A percentile compares a stretch with the other conserved stretches of the same genome.
Conservation (phyloP, 2,113 vertebrate species). For the Megaceryle torquata region DNA sequence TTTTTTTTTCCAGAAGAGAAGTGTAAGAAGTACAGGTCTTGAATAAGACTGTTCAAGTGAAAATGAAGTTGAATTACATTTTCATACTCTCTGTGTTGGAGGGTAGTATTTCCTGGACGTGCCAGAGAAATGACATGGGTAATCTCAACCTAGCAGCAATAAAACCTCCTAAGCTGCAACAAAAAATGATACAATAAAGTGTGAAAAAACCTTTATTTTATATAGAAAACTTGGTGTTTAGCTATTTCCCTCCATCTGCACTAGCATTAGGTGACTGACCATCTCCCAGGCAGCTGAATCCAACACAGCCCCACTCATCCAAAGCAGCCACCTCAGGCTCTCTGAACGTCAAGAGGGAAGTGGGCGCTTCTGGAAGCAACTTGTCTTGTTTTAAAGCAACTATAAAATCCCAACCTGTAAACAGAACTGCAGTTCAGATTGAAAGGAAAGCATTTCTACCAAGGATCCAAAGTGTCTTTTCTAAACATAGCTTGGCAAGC, state of each 20-base stretch:
- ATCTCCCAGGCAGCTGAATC: not conserved
- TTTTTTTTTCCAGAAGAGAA: not conserved
- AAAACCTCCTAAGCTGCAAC: not conserved
- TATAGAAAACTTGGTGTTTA: not conserved
- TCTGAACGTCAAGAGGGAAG: not conserved
- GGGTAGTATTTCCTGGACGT: not conserved
- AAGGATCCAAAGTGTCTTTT: not conserved
- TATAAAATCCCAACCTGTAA: not conserved
- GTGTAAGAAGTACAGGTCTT: not conserved
- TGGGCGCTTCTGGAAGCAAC: not conserved
- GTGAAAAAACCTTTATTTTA: not conserved
- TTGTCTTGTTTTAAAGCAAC: not conserved
- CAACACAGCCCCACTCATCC: not conserved
- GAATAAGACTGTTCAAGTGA: not conserved
- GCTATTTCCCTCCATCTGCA: not conserved
- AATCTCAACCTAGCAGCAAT: not conserved
- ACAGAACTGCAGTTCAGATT: not conserved
- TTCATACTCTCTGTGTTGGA: not conserved
- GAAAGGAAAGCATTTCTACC: not conserved
- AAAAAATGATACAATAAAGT: not conserved
- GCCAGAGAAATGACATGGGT: not conserved
- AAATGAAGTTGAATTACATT: not conserved
- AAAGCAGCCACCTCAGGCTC: not conserved
- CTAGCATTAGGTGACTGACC: not conserved
- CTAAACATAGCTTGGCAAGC: not conserved